Evolutionary conservation across 92 coral and sea anemone species (phyloP).

Genomic region (Epizoanthus fatuus): DNA sequence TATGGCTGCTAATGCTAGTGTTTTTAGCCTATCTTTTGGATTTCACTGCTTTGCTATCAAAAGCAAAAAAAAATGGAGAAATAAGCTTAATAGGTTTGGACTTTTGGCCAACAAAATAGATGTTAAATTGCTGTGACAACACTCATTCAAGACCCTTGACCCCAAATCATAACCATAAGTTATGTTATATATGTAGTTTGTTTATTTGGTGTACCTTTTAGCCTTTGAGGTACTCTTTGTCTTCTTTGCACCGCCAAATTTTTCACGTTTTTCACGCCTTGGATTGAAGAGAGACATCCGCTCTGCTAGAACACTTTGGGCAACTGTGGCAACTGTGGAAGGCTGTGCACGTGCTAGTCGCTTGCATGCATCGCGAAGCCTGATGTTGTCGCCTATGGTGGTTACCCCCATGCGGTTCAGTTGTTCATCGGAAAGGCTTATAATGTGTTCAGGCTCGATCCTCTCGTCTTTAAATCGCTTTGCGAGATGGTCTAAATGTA

Average conservation of each 20-base stretch:
- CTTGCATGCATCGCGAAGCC: slow-evolving; percentile 50
- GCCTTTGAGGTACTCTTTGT: slow-evolving; percentile 33
- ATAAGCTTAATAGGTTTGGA: slow-evolving; percentile 6
- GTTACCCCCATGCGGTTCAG: slow-evolving; percentile 39
- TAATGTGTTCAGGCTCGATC: slow-evolving; percentile 41
- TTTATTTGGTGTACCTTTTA: slow-evolving; percentile 38
- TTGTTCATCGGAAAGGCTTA: slow-evolving; percentile 30
- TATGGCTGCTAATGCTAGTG: slow-evolving; percentile 25
- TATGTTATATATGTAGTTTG: background rate
- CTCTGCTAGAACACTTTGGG: slow-evolving; percentile 47
- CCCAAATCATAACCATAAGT: slow-evolving; percentile 13
- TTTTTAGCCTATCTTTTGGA: slow-evolving; percentile 22
- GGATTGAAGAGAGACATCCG: slow-evolving; percentile 55
- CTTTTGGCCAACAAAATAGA: slow-evolving; percentile 20
- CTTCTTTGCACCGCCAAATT: slow-evolving; percentile 31
- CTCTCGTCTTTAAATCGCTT: slow-evolving; percentile 40
- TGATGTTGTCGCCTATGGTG: slow-evolving; percentile 43
- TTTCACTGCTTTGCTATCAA: slow-evolving; percentile 29
- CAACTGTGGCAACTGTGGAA: slow-evolving; percentile 49
- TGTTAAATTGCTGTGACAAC: slow-evolving; percentile 15
- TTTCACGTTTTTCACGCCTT: slow-evolving; percentile 42
- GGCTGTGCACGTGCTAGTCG: slow-evolving; percentile 42
- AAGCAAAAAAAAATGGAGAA: slow-evolving; percentile 23
- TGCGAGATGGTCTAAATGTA: background rate
- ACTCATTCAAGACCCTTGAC: slow-evolving; percentile 19